A percentile compares a stretch with the other conserved stretches of the same genome.
These are phyloP conservation scores for Dissostichus mawsoni DNA, from an alignment of 2,113 vertebrate species.

Conservation along the genomic window DNA sequence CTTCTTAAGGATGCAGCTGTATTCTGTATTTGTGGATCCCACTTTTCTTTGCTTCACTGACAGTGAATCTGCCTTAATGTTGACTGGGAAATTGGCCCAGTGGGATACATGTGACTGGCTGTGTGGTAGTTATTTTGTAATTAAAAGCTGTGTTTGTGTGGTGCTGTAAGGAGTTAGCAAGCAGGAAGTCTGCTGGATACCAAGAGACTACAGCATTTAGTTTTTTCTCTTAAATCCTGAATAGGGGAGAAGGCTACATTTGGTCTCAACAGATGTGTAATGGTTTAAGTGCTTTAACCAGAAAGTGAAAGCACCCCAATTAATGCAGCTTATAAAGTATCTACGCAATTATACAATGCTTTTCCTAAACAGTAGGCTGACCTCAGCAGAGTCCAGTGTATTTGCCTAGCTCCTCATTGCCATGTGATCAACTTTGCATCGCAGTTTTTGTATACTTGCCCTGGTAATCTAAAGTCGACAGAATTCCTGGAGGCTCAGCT, in stretches of 20 bases:
- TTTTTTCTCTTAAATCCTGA: conserved; percentile 1
- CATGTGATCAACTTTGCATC: conserved; percentile 68
- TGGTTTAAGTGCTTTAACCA: conserved; percentile 3
- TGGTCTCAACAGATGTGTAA: conserved; percentile 6
- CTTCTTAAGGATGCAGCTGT: conserved; percentile 15
- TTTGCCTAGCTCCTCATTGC: conserved; percentile 49
- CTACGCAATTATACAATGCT: background rate
- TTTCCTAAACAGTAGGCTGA: conserved; percentile 15
- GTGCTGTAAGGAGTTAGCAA: background rate
- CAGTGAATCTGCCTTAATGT: conserved; percentile 13
- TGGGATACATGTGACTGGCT: conserved; percentile 66
- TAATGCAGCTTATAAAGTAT: background rate
- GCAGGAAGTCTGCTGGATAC: conserved; percentile 15
- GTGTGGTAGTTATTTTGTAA: conserved; percentile 64
- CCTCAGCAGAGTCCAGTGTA: conserved; percentile 27
- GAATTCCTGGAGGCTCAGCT: conserved; percentile 54
- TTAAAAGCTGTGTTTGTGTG: conserved; percentile 50
- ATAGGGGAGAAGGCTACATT: background rate
- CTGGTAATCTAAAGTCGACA: conserved; percentile 57
- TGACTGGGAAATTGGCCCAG: conserved; percentile 39
- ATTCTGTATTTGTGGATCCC: conserved; percentile 19
- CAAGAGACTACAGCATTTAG: background rate
- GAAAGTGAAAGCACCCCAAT: background rate
- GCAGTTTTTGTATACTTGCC: conserved; percentile 42
- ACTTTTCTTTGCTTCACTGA: conserved; percentile 17